Evolutionary conservation across 2,888 invertebrate genomes (phyloP).

Genomic region (Perithous albicinctus): DNA sequence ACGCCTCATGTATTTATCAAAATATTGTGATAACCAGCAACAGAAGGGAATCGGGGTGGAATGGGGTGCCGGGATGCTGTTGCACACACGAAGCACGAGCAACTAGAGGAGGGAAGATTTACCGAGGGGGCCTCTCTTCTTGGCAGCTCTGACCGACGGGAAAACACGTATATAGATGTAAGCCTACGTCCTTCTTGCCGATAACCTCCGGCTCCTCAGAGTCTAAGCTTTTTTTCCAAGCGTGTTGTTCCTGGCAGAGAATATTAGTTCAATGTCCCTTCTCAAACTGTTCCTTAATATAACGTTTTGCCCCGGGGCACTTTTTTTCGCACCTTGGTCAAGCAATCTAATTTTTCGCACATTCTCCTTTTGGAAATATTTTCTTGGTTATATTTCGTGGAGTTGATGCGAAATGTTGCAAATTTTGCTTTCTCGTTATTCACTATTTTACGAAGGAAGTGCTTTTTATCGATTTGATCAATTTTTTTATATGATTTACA

Average conservation of each 20-base stretch:
- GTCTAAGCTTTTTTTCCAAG: conserved; percentile 42
- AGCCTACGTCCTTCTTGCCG: conserved; percentile 61
- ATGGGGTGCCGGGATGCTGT: conserved; percentile 43
- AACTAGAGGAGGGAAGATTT: conserved; percentile 69
- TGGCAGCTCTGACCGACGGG: conserved; percentile 74
- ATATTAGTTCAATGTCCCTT: conserved; percentile 61
- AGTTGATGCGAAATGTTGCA: no score
- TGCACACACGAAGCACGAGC: conserved; percentile 45
- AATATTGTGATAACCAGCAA: conserved; percentile 82
- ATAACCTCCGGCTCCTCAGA: conserved; percentile 60
- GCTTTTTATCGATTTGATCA: no score
- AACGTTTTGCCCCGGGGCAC: neutral
- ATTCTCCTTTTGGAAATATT: neutral
- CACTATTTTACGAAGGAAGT: no score
- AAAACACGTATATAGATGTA: conserved; percentile 68
- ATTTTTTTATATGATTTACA: no score
- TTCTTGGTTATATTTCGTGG: no score
- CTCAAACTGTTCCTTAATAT: neutral
- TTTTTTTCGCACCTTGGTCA: neutral
- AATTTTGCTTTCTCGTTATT: no score
- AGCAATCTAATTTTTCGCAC: neutral
- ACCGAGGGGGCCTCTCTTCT: conserved; percentile 67
- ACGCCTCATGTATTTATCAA: conserved; percentile 83
- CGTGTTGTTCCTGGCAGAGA: conserved; percentile 55
- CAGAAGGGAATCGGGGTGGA: conserved; percentile 62